Base-by-base conservation (phyloP, 2,797 vertebrate genomes). In the Cyprinodon diabolis region DNA sequence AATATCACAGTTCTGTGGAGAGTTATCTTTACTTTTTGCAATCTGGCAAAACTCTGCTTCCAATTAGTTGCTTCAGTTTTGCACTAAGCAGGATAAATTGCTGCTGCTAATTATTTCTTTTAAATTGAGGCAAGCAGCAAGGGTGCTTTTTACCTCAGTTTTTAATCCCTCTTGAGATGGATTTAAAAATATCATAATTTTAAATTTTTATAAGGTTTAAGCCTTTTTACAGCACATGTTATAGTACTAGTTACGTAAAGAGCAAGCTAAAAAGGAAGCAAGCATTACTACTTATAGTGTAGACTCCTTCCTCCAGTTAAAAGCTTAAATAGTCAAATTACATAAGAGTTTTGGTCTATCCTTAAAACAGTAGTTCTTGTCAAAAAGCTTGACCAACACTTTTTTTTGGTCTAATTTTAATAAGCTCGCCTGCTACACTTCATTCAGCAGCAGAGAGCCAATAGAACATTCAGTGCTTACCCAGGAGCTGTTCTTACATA, bases 221-320 rank as follows among this genome's bases (percentile, higher is more conserved):
- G 58, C 37, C 4, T 52, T 52, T 4, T 48, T 23, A 56, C 57
- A 12, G 1, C 48, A 11, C 11, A 10, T 57, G 12, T 65, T 23
- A 74, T 82, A 67, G 78, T 69, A 54, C 52, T n/a, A 71, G 47
- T 82, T 79, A 65, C 68, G 30, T 66, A 70, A 80, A 81, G 72
- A 69, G 69, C 47, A 45, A 60, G n/a, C 58, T 23, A 47, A 77
- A 52, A 37, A 69, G 69, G 57, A 79, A 82, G 77, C 76, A 8
- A 72, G 54, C 12, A 68, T 74, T 67, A 57, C 19, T 47, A 66
- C 37, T 63, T 40, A 13, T 60, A 47, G 23, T 68, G 11, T 67
- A 37, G 49, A 25, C 67, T 63, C 21, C 25, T 47, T 6, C 37
- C 51, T 69, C 66, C 8, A 80, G 45, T 68, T 2, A 51, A 77